A percentile compares a stretch with the other conserved stretches of the same genome.
Conservation (phyloP, 1,140 invertebrate genomes). For the Drosophila oshimai region DNA sequence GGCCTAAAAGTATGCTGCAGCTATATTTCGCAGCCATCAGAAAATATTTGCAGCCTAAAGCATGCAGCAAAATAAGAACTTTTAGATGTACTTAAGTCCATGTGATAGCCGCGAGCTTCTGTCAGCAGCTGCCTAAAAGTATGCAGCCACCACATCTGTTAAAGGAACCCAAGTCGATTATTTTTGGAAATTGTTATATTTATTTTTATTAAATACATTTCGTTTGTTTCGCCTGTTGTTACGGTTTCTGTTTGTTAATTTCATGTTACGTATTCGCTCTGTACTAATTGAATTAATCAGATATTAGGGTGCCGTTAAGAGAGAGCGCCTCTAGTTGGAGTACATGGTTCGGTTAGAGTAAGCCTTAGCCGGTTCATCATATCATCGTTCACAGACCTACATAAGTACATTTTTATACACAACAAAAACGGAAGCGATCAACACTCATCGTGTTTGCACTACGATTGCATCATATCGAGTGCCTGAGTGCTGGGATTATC, state of each 20-base stretch:
- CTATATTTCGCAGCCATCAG: no score
- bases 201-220: conserved; percentile 78
- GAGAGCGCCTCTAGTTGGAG: conserved; percentile 13
- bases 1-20: no score
- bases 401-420: conserved; percentile 32
- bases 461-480: neutral
- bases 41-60: no score
- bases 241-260: conserved; percentile 41
- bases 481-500: conserved; percentile 4
- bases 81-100: no score
- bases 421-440: conserved; percentile 13
- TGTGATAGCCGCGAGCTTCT: no score
- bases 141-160: no score
- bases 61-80: no score
- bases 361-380: conserved; percentile 3
- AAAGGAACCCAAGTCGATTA: no score
- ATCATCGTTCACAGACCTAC: conserved; percentile 1
- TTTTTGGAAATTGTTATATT: conserved; percentile 50
- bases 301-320: conserved; percentile 38
- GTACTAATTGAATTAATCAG: conserved; percentile 46
- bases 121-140: no score
- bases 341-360: conserved; percentile 34
- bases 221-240: conserved; percentile 52
- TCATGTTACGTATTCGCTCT: conserved; percentile 45
- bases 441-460: neutral